phyloP scores from a whole-genome alignment of 2,888 invertebrate genomes.

The Taphrorychus bicolor region DNA sequence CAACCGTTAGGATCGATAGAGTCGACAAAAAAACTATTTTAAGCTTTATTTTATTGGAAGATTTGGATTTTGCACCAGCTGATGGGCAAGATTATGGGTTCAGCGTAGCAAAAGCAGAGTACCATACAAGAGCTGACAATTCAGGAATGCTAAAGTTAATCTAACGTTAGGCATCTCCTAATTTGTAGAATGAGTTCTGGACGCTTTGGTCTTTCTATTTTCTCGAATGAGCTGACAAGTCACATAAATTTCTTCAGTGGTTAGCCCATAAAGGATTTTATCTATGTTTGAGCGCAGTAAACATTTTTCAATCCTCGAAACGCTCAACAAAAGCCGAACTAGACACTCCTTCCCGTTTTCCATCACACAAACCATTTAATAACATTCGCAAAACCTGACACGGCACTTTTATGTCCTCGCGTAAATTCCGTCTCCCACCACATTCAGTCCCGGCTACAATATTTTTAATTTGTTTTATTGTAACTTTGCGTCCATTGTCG shows the following conservation, averaged over 20 bases:
- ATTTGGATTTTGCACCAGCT: too few relatives aligned
- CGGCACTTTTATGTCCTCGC: conserved; percentile 49
- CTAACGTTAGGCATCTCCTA: too few relatives aligned
- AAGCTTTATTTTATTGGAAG: too few relatives aligned
- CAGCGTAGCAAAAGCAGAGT: too few relatives aligned
- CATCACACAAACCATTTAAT: conserved; percentile 53
- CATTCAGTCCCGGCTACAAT: conserved; percentile 45
- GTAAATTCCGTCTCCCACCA: conserved; percentile 32
- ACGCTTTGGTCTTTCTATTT: too few relatives aligned
- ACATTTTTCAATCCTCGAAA: conserved; percentile 35
- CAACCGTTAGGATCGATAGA: too few relatives aligned
- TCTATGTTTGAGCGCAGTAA: conserved; percentile 21
- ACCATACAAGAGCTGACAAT: too few relatives aligned
- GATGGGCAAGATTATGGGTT: too few relatives aligned
- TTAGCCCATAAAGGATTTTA: conserved; percentile 11
- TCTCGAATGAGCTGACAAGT: too few relatives aligned
- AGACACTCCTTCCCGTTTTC: conserved; percentile 35
- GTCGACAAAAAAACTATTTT: too few relatives aligned
- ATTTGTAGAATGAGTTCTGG: too few relatives aligned
- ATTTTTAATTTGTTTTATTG: conserved; percentile 59
- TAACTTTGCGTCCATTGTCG: conserved; percentile 53
- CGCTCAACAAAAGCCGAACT: conserved; percentile 36
- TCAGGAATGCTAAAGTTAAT: too few relatives aligned
- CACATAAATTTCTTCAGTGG: neutral
- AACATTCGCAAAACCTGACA: conserved; percentile 51